Evolutionary conservation across 2,888 invertebrate species (phyloP).

Genomic region (Rhingia rostrata): DNA sequence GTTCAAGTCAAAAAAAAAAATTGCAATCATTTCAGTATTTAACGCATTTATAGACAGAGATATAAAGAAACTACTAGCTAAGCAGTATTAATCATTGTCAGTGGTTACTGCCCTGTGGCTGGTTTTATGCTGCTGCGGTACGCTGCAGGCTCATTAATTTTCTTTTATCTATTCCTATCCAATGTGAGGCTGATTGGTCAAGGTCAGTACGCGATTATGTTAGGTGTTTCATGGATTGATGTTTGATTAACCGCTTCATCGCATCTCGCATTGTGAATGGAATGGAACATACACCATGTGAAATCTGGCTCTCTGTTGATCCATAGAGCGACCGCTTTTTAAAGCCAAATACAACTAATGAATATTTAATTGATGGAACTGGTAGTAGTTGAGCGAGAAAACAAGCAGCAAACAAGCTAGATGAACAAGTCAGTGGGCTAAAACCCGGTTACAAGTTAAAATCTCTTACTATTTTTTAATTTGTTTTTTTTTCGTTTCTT

Average conservation of each 20-base stretch:
- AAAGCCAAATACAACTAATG: conserved; percentile 62
- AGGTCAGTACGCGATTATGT: conserved; percentile 70
- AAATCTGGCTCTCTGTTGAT: conserved; percentile 25
- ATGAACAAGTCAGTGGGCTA: conserved; percentile 36
- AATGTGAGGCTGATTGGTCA: conserved; percentile 65
- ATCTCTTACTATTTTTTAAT: conserved; percentile 20
- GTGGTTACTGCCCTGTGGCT: conserved; percentile 24
- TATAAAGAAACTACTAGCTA: background rate
- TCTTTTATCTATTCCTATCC: conserved; percentile 42
- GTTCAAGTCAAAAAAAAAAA: conserved; percentile 2
- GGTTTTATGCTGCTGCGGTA: conserved; percentile 4
- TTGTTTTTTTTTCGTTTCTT: background rate
- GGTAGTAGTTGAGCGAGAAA: conserved; percentile 33
- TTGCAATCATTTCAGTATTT: conserved; percentile 43
- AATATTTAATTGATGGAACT: conserved; percentile 65
- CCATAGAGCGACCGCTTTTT: conserved; percentile 6
- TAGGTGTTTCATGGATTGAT: conserved; percentile 63
- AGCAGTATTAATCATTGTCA: conserved; percentile 31
- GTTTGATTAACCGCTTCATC: conserved; percentile 62
- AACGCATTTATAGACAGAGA: background rate
- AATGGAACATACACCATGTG: conserved; percentile 27
- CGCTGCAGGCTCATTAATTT: conserved; percentile 43
- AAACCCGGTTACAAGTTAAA: conserved; percentile 32
- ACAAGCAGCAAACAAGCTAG: conserved; percentile 44
- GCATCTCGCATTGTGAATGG: conserved; percentile 35